Evolutionary conservation across 2,888 invertebrate species (phyloP).

Genomic region (Noctuana brunneofusca): DNA sequence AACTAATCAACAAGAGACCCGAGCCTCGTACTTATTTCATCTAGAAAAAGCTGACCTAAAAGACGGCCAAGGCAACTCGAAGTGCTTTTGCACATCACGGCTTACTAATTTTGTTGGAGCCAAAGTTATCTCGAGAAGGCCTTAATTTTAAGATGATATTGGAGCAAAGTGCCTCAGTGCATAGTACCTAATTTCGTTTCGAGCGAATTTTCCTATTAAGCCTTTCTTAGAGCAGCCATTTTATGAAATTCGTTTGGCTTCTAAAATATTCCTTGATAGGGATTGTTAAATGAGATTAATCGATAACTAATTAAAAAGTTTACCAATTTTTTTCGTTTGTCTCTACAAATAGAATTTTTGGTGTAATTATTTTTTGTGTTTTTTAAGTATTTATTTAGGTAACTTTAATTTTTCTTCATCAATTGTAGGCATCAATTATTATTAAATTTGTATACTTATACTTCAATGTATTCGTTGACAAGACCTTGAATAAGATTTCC

Average conservation of each 20-base stretch:
- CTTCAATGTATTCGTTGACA: not conserved
- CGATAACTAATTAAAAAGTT: not conserved
- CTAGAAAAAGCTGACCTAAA: conserved; percentile 31
- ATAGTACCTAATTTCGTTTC: conserved; percentile 34
- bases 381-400: not conserved
- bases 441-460: too few relatives aligned
- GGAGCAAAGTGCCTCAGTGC: conserved; percentile 33
- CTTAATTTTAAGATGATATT: conserved; percentile 35
- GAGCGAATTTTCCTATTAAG: conserved; percentile 32
- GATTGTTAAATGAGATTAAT: not conserved
- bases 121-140: conserved; percentile 33
- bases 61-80: conserved; percentile 18
- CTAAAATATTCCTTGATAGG: conserved; percentile 17
- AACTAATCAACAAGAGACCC: conserved; percentile 25
- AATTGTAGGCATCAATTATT: too few relatives aligned
- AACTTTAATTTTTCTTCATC: too few relatives aligned
- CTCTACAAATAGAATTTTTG: too few relatives aligned
- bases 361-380: not conserved
- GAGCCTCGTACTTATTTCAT: conserved; percentile 17
- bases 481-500: not conserved
- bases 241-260: conserved; percentile 24
- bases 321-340: not conserved
- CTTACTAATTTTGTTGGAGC: conserved; percentile 34
- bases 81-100: conserved; percentile 30
- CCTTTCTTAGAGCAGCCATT: conserved; percentile 29